Percentiles rank a stretch among this genome's conserved stretches.
These are phyloP conservation scores for Macaca mulatta DNA, from an alignment of 2,113 vertebrate genomes.

Conservation along the genomic window DNA sequence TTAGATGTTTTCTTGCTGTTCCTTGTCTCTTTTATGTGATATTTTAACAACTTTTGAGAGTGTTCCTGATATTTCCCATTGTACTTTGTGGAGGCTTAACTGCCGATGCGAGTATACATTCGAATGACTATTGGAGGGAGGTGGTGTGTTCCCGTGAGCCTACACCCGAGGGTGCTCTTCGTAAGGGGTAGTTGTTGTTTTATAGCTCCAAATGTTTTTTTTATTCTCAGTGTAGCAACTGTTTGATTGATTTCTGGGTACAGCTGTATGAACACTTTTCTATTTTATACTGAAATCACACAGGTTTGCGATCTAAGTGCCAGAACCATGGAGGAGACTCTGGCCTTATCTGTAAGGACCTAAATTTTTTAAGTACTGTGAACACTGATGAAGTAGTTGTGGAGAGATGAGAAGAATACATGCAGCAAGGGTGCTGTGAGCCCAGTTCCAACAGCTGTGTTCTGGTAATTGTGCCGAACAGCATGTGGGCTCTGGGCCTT, in stretches of 20 bases:
- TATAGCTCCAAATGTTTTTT: constrained; percentile 71
- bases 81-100: constrained; percentile 80
- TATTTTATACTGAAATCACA: constrained; percentile 83
- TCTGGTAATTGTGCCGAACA: background rate
- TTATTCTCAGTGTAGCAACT: constrained; percentile 78
- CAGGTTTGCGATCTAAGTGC: constrained; percentile 79
- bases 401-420: constrained; percentile 53
- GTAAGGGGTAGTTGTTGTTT: constrained; percentile 69
- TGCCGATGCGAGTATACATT: constrained; percentile 68
- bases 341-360: constrained; percentile 63
- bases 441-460: constrained; percentile 10
- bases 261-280: constrained; percentile 73
- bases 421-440: constrained; percentile 44
- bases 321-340: constrained; percentile 68
- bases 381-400: background rate
- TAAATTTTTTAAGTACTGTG: constrained; percentile 56
- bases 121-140: constrained; percentile 59
- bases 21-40: constrained; percentile 89
- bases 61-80: constrained; percentile 82
- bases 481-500: constrained; percentile 56
- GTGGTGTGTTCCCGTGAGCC: constrained; percentile 72
- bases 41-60: constrained; percentile 87
- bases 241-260: constrained; percentile 75
- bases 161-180: constrained; percentile 48
- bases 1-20: constrained; percentile 93